These are phyloP conservation scores for Temnothorax nylanderi DNA, from an alignment of 1,140 invertebrate species.

Conservation along the genomic window DNA sequence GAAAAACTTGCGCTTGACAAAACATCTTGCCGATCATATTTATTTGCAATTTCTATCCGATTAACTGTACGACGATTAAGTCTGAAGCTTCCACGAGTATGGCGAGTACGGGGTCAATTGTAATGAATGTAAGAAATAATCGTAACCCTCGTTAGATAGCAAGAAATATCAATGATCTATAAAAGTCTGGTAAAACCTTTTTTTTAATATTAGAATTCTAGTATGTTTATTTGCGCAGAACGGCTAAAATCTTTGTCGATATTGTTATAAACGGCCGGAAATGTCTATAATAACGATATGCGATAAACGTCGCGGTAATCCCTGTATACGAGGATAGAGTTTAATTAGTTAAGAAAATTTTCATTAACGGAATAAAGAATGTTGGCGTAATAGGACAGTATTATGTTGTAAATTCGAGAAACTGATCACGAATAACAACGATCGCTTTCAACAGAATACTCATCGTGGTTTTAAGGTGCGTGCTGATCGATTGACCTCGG, in stretches of 20 bases:
- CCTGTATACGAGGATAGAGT: not conserved
- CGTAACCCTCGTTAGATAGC: not conserved
- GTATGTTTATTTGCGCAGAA: not conserved
- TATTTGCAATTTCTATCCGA: constrained; percentile 16
- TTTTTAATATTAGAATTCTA: not conserved
- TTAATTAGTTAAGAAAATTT: constrained; percentile 22
- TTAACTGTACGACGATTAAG: constrained; percentile 26
- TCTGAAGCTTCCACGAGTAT: not conserved
- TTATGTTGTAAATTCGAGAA: constrained; percentile 25
- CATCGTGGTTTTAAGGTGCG: constrained; percentile 5
- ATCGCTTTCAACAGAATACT: constrained; percentile 25
- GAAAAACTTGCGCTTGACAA: not conserved
- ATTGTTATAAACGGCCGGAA: not conserved
- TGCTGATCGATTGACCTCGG: constrained; percentile 18
- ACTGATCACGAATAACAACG: constrained; percentile 6
- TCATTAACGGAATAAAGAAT: not conserved
- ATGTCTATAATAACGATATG: not conserved
- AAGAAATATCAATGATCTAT: not conserved
- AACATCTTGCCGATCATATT: constrained; percentile 24
- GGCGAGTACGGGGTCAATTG: not conserved
- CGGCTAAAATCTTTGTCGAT: not conserved
- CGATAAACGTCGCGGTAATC: not conserved
- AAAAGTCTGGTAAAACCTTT: not conserved
- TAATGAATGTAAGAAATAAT: not conserved
- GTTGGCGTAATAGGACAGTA: constrained; percentile 15